A percentile compares a stretch with the other conserved stretches of the same genome.
Conservation (phyloP, 2,797 vertebrate genomes). For the Lates japonicus region DNA sequence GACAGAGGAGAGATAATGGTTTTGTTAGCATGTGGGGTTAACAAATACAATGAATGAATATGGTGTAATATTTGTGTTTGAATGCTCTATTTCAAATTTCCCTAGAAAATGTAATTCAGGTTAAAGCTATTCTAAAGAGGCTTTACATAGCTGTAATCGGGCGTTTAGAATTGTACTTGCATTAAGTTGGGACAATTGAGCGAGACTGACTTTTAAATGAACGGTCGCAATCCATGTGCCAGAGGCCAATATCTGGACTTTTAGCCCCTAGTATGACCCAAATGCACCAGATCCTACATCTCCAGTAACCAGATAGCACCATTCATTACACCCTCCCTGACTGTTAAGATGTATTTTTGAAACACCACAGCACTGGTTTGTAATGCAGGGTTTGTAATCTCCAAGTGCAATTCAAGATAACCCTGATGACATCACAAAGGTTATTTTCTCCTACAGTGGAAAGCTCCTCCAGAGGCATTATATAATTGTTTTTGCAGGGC, state of each 20-base stretch:
- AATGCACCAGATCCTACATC: neutral
- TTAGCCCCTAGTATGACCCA: neutral
- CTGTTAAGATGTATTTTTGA: neutral
- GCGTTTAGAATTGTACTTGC: too few relatives aligned
- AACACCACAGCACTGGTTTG: neutral
- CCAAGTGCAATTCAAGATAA: neutral
- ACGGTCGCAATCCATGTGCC: neutral
- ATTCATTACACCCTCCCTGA: neutral
- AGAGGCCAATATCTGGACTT: neutral
- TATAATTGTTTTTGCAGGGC: neutral
- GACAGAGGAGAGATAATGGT: too few relatives aligned
- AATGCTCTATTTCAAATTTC: neutral
- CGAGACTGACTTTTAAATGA: too few relatives aligned
- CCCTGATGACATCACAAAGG: neutral
- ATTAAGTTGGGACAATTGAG: too few relatives aligned
- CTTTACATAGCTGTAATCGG: too few relatives aligned
- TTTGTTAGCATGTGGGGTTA: too few relatives aligned
- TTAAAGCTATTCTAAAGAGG: too few relatives aligned
- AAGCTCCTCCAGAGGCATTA: neutral
- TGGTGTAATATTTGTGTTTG: neutral
- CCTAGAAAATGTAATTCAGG: too few relatives aligned
- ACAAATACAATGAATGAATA: neutral
- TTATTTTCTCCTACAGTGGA: neutral
- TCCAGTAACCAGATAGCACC: neutral
- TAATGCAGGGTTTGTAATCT: constrained; percentile 4